Evolutionary conservation across 2,888 invertebrate species (phyloP), one percentile per base, ranked within the genome.

Genomic region (Xylocampa areola): DNA sequence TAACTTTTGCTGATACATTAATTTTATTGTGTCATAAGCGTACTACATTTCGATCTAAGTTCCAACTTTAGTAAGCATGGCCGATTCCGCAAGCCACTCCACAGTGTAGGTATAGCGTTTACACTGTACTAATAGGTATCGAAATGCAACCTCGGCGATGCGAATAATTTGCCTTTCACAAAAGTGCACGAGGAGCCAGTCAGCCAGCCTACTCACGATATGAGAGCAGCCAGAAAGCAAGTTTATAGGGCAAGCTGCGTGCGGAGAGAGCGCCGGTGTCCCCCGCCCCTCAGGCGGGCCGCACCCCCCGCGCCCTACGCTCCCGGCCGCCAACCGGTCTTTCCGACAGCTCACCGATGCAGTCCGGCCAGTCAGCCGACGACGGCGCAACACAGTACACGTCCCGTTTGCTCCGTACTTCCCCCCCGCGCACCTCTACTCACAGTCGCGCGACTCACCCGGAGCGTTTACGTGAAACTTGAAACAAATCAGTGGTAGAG

Each of bases 161-260:
- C 69, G 64, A 81, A 73, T 77, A 83, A 86, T 87, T 85, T 81
- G 82, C 87, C 88, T 90, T 90, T 90, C 87, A 90, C 90, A 82
- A 89, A 84, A 86, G 66, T 86, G 82, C 84, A 86, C 78, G 80
- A 81, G 73, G 70, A 80, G 67, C 68, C 67, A 72, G 72, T 57
- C 58, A 66, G 81, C 85, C 84, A 67, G 83, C 85, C 84, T 84
- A 83, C 88, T 83, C 88, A 77, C 84, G 84, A 79, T 82, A 81
- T 74, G 82, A 85, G 85, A 85, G 86, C 85, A 77, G 76, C 75
- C 85, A 85, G 84, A 86, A 88, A 86, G 81, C 87, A 86, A 89
- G 86, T 89, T 88, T 89, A 81, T 88, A 88, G 91, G 88, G 85
- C 88, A 82, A 79, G 80, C 81, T 79, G 85, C 79, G 81, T 67